phyloP scores from a whole-genome alignment of 2,113 vertebrate genomes.

The Indicator indicator region DNA sequence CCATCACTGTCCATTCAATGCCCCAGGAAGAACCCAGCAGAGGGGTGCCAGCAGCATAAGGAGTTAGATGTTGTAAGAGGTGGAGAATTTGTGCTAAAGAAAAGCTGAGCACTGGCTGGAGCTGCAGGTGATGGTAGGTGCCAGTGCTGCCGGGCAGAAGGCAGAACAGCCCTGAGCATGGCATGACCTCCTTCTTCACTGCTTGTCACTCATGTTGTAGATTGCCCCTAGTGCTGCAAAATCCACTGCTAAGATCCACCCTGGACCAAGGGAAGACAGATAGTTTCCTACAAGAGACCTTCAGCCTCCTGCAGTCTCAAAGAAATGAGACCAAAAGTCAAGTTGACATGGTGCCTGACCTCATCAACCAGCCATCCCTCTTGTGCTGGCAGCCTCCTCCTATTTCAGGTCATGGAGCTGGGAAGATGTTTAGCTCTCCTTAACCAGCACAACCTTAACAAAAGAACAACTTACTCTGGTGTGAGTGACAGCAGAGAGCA shows the following conservation, averaged over 20 bases:
- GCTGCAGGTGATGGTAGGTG: not conserved
- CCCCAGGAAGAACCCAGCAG: not conserved
- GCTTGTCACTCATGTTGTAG: fast-evolving
- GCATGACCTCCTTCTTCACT: not conserved
- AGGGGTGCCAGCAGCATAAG: not conserved
- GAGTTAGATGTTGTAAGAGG: not conserved
- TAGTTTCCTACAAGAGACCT: not conserved
- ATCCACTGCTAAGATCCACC: too few species aligned
- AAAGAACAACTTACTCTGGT: not conserved
- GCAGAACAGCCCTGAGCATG: fast-evolving
- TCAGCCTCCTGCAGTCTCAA: not conserved
- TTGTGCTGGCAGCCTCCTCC: not conserved
- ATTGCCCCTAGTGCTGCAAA: not conserved
- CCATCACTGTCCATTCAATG: not conserved
- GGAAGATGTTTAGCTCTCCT: not conserved
- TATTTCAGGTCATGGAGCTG: not conserved
- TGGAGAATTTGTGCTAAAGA: not conserved
- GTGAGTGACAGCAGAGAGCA: not conserved
- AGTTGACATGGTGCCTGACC: not conserved
- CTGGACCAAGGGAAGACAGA: not conserved
- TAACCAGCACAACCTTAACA: not conserved
- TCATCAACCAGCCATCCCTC: not conserved
- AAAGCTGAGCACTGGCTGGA: not conserved
- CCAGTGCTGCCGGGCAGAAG: not conserved
- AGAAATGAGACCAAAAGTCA: not conserved